These are phyloP conservation scores for Scaptomyza hsui DNA, from an alignment of 1,140 invertebrate genomes.

Conservation along the genomic window DNA sequence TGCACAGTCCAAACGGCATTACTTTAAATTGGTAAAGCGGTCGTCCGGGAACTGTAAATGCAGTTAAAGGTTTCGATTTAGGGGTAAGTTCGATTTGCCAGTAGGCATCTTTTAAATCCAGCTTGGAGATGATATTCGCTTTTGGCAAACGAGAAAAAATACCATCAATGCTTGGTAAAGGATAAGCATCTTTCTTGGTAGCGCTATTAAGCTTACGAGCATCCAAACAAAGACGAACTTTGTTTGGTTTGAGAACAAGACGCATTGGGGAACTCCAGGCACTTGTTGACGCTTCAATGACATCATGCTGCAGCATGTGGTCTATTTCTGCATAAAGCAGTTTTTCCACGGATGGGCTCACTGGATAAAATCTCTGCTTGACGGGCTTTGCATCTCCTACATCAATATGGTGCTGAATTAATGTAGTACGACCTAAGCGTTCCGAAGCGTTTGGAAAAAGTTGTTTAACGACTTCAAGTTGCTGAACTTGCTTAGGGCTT, in stretches of 20 bases:
- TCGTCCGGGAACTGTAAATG: too few species aligned
- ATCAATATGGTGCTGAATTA: too few species aligned
- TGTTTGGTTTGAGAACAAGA: background rate
- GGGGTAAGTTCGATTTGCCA: background rate
- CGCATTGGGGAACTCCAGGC: too few species aligned
- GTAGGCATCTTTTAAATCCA: background rate
- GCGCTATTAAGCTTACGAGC: background rate
- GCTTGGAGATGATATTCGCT: background rate
- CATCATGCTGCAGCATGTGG: too few species aligned
- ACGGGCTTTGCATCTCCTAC: background rate
- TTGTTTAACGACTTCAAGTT: background rate
- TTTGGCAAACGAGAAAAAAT: too few species aligned
- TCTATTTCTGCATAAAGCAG: background rate
- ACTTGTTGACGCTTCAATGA: too few species aligned
- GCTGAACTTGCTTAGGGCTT: background rate
- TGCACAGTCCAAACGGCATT: too few species aligned
- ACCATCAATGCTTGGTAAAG: conserved; percentile 7
- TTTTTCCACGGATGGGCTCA: background rate
- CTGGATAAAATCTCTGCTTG: conserved; percentile 10
- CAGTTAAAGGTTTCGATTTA: background rate
- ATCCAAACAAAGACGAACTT: conserved; percentile 4
- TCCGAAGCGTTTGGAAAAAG: background rate
- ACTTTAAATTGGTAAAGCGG: too few species aligned
- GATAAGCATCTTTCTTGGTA: conserved; percentile 2
- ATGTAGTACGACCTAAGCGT: too few species aligned